phyloP scores from a whole-genome alignment of 2,113 vertebrate species.

The Gadus chalcogrammus region DNA sequence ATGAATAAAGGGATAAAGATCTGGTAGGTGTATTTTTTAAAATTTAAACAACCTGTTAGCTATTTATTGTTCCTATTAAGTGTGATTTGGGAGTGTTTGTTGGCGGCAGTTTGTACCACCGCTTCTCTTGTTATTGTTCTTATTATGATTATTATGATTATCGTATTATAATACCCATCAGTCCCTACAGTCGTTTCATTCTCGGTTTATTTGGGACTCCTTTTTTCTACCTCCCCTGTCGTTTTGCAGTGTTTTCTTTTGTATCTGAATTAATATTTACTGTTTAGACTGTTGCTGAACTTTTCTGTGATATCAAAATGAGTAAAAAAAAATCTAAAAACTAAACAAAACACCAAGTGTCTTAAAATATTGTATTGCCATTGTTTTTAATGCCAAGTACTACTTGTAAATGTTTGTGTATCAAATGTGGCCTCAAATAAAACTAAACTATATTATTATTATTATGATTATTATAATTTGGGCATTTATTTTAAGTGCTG shows the following conservation, averaged over 20 bases:
- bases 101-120: slow-evolving; percentile 52
- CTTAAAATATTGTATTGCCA: slow-evolving; percentile 88
- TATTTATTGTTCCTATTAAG: slow-evolving; percentile 56
- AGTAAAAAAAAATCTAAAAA: slow-evolving; percentile 55
- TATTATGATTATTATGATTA: slow-evolving; percentile 24
- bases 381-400: slow-evolving; percentile 88
- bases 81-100: slow-evolving; percentile 45
- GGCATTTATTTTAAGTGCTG: slow-evolving; percentile 79
- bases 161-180: slow-evolving; percentile 7
- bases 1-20: slow-evolving; percentile 18
- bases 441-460: slow-evolving; percentile 69
- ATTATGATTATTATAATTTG: slow-evolving; percentile 66
- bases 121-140: slow-evolving; percentile 34
- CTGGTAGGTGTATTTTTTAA: slow-evolving; percentile 54
- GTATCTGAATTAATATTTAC: slow-evolving; percentile 77
- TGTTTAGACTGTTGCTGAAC: slow-evolving; percentile 82
- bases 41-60: slow-evolving; percentile 46
- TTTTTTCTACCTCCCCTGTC: slow-evolving; percentile 61
- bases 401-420: slow-evolving; percentile 85
- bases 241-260: slow-evolving; percentile 62
- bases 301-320: slow-evolving; percentile 78
- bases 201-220: slow-evolving; percentile 19
- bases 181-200: not conserved
- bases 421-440: slow-evolving; percentile 84
- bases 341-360: slow-evolving; percentile 86